Percentiles rank a stretch among this genome's conserved stretches.
phyloP scores from a whole-genome alignment of 2,113 vertebrate genomes.

The western clawed frog (Xenopus tropicalis) region UCB_Xtro_10.0 CM004444.2:111500501-111501000 shows the following conservation, averaged over 20 bases:
- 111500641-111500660: slow-evolving; percentile 26
- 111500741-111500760: not conserved
- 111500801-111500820: not conserved
- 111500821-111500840: not conserved
- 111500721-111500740: too few relatives aligned
- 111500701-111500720: not conserved
- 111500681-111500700: slow-evolving; percentile 3
- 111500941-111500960: too few relatives aligned
- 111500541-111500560: slow-evolving; percentile 36
- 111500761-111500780: too few relatives aligned
- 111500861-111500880: too few relatives aligned
- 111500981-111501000: slow-evolving; percentile 14
- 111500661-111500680: slow-evolving; percentile 14
- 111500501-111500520: slow-evolving; percentile 40
- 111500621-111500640: slow-evolving; percentile 29
- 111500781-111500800: too few relatives aligned
- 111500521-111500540: slow-evolving; percentile 20
- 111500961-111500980: not conserved
- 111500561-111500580: slow-evolving; percentile 36
- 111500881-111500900: too few relatives aligned
- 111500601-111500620: slow-evolving; percentile 5
- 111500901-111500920: too few relatives aligned
- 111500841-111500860: not conserved
- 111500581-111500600: slow-evolving; percentile 20
- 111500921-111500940: too few relatives aligned